These are phyloP conservation scores for Glyphotaelius pellucidus DNA, from an alignment of 2,888 invertebrate species.

Conservation along the genomic window DNA sequence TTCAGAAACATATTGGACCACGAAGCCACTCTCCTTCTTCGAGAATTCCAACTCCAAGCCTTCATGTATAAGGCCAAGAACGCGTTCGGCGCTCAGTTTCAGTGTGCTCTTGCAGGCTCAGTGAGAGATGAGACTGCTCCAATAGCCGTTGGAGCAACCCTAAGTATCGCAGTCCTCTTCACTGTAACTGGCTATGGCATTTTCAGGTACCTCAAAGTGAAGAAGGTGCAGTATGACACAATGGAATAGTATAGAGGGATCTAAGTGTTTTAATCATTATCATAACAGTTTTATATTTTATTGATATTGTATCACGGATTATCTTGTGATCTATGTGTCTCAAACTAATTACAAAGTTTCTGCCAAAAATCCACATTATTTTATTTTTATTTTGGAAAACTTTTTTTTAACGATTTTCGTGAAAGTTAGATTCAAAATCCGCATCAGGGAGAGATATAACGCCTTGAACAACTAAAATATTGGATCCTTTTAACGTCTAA, in stretches of 20 bases:
- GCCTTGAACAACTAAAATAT: not conserved
- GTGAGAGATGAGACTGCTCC: slow-evolving; percentile 90
- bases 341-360: too few species aligned
- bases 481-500: too few species aligned
- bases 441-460: not conserved
- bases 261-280: not conserved
- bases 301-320: too few species aligned
- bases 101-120: slow-evolving; percentile 78
- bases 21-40: slow-evolving; percentile 81
- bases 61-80: slow-evolving; percentile 91
- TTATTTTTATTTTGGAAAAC: too few species aligned
- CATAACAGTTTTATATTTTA: not conserved
- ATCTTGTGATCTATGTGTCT: not conserved
- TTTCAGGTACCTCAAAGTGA: slow-evolving; percentile 91
- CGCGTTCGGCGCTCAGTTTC: slow-evolving; percentile 83
- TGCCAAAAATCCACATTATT: too few species aligned
- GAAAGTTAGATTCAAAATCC: not conserved
- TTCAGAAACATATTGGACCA: slow-evolving; percentile 70
- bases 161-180: slow-evolving; percentile 88
- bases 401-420: not conserved
- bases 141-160: slow-evolving; percentile 88
- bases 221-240: slow-evolving; percentile 94
- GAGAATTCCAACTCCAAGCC: slow-evolving; percentile 88
- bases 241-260: slow-evolving; percentile 83
- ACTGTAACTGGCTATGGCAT: slow-evolving; percentile 91